Base-by-base conservation (phyloP, 2,888 invertebrate species). In the Autographa pulchrina region DNA sequence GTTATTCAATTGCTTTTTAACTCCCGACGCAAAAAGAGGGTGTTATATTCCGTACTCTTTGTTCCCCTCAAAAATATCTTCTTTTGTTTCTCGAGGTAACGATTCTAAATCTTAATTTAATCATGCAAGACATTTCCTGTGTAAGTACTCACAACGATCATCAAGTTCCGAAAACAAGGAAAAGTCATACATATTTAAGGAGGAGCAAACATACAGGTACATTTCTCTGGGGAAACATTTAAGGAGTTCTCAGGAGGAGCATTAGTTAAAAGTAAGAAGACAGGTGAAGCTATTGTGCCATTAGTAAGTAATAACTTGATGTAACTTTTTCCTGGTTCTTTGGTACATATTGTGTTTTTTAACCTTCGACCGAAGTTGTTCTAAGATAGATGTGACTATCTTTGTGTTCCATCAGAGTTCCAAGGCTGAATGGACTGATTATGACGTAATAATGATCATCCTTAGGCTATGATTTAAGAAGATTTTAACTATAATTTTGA, bases 121-220 rank as follows among this genome's bases (percentile, higher is more conserved):
- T 56, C 54, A 56, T 56, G 25, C 25, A 56, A 13, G 11, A 20
- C 54, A 25, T 56, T 54, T 18, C 54, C 20, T 18, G 25, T 25
- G 20, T 5, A 5, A 3, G 20, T 56, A 56, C 54, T 11, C 54
- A 7, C 20, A 56, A 56, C 54, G 54, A 56, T 56, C 54, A 56
- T 56, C 25, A 56, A 56, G 54, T 56, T 56, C 13, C 54, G 18
- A 25, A 56, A 56, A 56, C 54, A 56, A 56, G 54, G 25, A 20
- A 56, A 25, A 3, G 54, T 20, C 13, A 20, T 56, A 25, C 54
- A 56, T 56, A 25, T 56, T 56, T 56, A 13, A 56, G 13, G 11
- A 25, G 54, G 6, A n/a, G 6, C 11, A 56, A 8, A 56, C 54
- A 56, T 56, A 20, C 18, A 56, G 48, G 48, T 48, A 48, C 14